phyloP scores from a whole-genome alignment of 2,888 invertebrate species.

The Brassicogethes aeneus region DNA sequence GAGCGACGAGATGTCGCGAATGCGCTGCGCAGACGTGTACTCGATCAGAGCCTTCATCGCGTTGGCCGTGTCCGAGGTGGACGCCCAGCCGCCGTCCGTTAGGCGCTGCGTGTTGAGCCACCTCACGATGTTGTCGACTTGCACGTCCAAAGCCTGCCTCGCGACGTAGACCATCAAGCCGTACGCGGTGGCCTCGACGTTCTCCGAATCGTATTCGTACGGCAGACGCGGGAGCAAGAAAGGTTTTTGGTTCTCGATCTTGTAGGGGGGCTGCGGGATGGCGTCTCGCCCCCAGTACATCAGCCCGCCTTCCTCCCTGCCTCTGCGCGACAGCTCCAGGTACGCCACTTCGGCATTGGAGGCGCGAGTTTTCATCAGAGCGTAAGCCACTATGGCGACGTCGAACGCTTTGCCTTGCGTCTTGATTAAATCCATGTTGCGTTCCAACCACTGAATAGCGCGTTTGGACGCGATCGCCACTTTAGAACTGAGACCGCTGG shows the following conservation, averaged over 20 bases:
- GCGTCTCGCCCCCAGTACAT: conserved; percentile 78
- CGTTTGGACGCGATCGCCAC: conserved; percentile 68
- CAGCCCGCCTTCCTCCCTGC: conserved; percentile 65
- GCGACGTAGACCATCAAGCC: conserved; percentile 83
- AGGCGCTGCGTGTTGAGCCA: conserved; percentile 86
- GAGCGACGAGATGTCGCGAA: conserved; percentile 71
- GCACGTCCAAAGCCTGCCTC: conserved; percentile 69
- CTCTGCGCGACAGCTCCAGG: conserved; percentile 56
- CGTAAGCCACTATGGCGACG: conserved; percentile 82
- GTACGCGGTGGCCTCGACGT: conserved; percentile 89
- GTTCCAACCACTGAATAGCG: conserved; percentile 73
- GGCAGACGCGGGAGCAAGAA: conserved; percentile 82
- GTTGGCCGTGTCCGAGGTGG: conserved; percentile 69
- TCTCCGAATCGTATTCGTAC: conserved; percentile 81
- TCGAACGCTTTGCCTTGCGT: conserved; percentile 71
- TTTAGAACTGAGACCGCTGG: conserved; percentile 60
- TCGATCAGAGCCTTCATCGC: conserved; percentile 84
- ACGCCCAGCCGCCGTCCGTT: conserved; percentile 63
- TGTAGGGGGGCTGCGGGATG: conserved; percentile 73
- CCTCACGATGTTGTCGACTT: conserved; percentile 77
- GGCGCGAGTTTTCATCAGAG: conserved; percentile 74
- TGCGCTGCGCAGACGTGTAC: conserved; percentile 75
- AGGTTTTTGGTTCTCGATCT: conserved; percentile 85
- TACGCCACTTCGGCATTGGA: conserved; percentile 79
- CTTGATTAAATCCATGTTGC: conserved; percentile 67